These are phyloP conservation scores for Drosophila tropicalis DNA, from an alignment of 1,140 invertebrate genomes.

Conservation along the genomic window DNA sequence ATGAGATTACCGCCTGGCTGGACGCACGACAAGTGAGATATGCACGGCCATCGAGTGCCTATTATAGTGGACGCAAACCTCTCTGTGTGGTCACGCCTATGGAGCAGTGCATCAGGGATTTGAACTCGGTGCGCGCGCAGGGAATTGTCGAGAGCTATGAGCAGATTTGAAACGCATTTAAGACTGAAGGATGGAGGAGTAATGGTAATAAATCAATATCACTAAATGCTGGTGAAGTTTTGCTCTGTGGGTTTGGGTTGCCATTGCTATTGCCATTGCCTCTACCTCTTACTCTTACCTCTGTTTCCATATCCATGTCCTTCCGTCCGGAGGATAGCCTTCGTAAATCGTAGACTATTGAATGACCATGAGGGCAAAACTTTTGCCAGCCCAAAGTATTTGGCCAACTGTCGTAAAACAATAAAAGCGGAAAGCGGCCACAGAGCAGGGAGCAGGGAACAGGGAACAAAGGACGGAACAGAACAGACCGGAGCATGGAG, in stretches of 20 bases:
- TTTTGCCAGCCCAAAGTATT: conserved; percentile 73
- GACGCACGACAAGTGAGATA: conserved; percentile 51
- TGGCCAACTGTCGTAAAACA: conserved; percentile 78
- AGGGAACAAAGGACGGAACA: neutral
- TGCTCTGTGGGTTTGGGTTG: conserved; percentile 37
- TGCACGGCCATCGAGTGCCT: conserved; percentile 51
- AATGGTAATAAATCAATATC: conserved; percentile 69
- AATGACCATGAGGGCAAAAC: conserved; percentile 75
- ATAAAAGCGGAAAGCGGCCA: conserved; percentile 68
- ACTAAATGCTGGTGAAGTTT: conserved; percentile 55
- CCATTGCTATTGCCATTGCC: neutral
- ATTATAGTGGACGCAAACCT: conserved; percentile 64
- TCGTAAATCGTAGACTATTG: conserved; percentile 79
- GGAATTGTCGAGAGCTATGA: conserved; percentile 62
- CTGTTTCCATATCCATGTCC: neutral
- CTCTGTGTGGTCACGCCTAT: conserved; percentile 71
- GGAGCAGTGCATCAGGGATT: conserved; percentile 56
- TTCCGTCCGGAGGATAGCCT: conserved; percentile 5
- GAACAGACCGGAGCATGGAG: conserved; percentile 14
- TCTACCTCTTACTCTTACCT: neutral
- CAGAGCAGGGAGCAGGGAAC: conserved; percentile 26
- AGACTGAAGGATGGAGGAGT: neutral
- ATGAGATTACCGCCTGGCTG: conserved; percentile 66
- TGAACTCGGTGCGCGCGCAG: conserved; percentile 48
- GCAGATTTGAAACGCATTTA: conserved; percentile 38